A percentile compares a stretch with the other conserved stretches of the same genome.
Evolutionary conservation across 2,797 vertebrate species (phyloP).

Genomic region (Australoheros facetus): DNA sequence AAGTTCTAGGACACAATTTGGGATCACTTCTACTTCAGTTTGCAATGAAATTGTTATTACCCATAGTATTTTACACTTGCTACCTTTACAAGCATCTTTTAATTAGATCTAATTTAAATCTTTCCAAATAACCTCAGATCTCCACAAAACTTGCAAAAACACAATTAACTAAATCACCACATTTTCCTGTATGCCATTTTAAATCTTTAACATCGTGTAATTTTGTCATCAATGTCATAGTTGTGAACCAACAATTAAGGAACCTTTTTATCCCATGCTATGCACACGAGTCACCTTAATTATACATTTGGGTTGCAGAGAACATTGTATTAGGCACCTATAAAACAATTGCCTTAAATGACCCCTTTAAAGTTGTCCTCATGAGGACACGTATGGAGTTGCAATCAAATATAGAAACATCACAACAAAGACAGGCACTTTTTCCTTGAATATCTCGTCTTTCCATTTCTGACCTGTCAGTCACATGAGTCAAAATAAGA

Average conservation of each 20-base stretch:
- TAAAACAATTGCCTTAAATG: not conserved
- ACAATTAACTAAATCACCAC: not conserved
- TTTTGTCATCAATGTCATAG: constrained; percentile 10
- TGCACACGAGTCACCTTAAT: not conserved
- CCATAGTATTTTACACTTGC: not conserved
- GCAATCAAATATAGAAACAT: constrained; percentile 36
- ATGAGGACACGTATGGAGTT: not conserved
- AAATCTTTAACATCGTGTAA: constrained; percentile 2
- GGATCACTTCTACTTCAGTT: not conserved
- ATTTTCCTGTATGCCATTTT: not conserved
- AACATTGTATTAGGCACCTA: not conserved
- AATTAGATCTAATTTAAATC: no score
- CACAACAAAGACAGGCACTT: constrained; percentile 6
- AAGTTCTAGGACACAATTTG: not conserved
- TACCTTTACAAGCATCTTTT: not conserved
- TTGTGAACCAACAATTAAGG: not conserved
- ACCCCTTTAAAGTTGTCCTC: not conserved
- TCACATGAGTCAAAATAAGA: constrained; percentile 44
- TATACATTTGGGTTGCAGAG: not conserved
- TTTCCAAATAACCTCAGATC: not conserved
- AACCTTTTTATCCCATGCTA: not conserved
- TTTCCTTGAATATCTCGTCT: constrained; percentile 6
- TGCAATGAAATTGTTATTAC: not conserved
- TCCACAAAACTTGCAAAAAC: not conserved
- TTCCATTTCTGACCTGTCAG: constrained; percentile 53